Evolutionary conservation across 2,797 vertebrate species (phyloP), one percentile per base, ranked within the genome.

Genomic region (Leptodactylus fallax): DNA sequence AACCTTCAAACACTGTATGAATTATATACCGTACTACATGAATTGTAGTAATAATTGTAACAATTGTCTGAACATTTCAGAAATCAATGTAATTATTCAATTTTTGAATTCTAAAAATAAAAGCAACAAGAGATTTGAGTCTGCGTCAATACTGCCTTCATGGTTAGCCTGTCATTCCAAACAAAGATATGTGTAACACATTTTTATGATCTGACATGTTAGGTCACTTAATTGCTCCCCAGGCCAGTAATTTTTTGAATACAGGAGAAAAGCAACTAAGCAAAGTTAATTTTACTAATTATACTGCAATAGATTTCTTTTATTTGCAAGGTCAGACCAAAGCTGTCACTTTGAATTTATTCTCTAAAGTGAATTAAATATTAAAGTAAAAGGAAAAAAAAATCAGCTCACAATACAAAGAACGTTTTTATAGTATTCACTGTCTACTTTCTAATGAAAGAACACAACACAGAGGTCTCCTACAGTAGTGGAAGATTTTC

Each of bases 101-200:
- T 89, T 89, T 85, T 83, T 58, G 55, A 83, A 87, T 72, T 89
- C 80, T 79, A 72, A 87, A 89, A 89, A 79, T 83, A 53, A 78
- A 83, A 83, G 88, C 88, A 86, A 61, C 58, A 83, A 89, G 85
- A 87, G 72, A 69, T 83, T 89, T 79, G 45, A 89, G 63, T 83
- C 88, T 63, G 27, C 85, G 83, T 89, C 88, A 89, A 83, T 89
- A 72, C 85, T 79, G 80, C 85, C 82, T 85, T 92, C 93, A 92
- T 93, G 67, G 79, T 82, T 90, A 87, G 67, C 79, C 67, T 90
- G 81, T 88, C 87, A 88, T 87, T 87, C 85, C 78, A 90, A 90
- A 91, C 87, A 92, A 92, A 93, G 91, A 81, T 87, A 90, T 80
- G 71, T 79, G 91, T 76, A 81, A 88, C 77, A 90, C 78, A 69